Percentiles rank a stretch among this genome's conserved stretches.
These are phyloP conservation scores for Apeira syringaria DNA, from an alignment of 2,888 invertebrate genomes.

Conservation along the genomic window DNA sequence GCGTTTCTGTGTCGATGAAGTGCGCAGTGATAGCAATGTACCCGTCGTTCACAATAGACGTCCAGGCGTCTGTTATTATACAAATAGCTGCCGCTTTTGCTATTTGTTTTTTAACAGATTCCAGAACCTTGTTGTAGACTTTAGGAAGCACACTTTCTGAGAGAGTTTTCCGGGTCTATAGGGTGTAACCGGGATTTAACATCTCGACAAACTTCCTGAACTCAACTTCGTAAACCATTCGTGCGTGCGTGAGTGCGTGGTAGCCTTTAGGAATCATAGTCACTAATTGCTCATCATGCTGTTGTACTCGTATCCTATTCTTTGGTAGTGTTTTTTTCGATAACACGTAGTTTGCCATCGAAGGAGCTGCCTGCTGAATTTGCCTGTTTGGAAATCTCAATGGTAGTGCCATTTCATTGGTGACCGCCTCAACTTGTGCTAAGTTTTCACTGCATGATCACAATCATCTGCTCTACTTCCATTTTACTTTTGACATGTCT, in stretches of 20 bases:
- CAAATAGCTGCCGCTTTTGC: slow-evolving; percentile 24
- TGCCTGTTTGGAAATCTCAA: neutral
- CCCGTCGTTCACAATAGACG: slow-evolving; percentile 16
- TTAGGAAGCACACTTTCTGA: slow-evolving; percentile 30
- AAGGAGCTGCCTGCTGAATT: neutral
- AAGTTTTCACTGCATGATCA: neutral
- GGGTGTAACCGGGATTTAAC: slow-evolving; percentile 24
- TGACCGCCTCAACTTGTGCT: neutral
- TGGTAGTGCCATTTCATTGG: neutral
- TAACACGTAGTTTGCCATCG: too few species aligned
- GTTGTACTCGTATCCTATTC: neutral
- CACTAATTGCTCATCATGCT: slow-evolving; percentile 25
- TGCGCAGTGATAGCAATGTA: slow-evolving; percentile 30
- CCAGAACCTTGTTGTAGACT: slow-evolving; percentile 17
- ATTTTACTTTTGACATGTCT: too few species aligned
- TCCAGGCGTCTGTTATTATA: slow-evolving; percentile 32
- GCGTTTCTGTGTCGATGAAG: slow-evolving; percentile 14
- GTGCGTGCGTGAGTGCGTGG: slow-evolving; percentile 27
- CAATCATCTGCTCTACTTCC: neutral
- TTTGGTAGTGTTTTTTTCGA: neutral
- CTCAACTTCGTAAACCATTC: slow-evolving; percentile 26
- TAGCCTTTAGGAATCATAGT: slow-evolving; percentile 28
- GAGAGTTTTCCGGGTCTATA: slow-evolving; percentile 31
- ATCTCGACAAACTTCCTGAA: slow-evolving; percentile 26
- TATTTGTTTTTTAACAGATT: neutral